Evolutionary conservation across 23 tunicate species (phyloP), one percentile per base, ranked within the genome.

Genomic region (Trididemnum miniatum): DNA sequence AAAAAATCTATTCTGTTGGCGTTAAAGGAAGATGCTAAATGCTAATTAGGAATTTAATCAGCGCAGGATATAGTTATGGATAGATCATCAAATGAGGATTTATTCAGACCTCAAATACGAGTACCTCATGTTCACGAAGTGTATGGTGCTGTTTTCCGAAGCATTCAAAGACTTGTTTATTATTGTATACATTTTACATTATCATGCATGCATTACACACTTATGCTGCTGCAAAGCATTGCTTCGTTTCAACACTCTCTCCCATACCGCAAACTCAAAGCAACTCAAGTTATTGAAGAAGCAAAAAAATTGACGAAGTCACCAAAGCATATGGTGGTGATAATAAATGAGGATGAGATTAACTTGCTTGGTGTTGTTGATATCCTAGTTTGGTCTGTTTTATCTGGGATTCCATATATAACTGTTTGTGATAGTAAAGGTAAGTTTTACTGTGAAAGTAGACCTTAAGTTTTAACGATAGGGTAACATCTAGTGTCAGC

Each of bases 351-450:
- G n/a, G 76, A 63, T 4, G 72, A 80, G 15, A 35, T 69, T 65
- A 22, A n/a, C 27, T 65, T 80, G 30, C 44, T 64, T 2, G 75
- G 65, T 20, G 49, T 80, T 20, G 75, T 30, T 2, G 38, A 80
- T 65, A 15, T 80, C 15, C 28, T 80, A 27, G 36, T 80, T 31
- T 80, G 84, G 84, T 28, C 76, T 2, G 27, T 65, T 32, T 35
- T 80, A 36, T 34, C 65, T 62, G 84, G 84, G 12, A 63, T 80
- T 80, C 38, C 84, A 32, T 65, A 35, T 69, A 30, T 80, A 2
- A 80, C 84, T 18, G 34, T 80, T 34, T 69, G 65, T 34, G 57
- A 39, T 24, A 35, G 39, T 31, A 63, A 63, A 38, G 84, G 84
- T 80, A 39, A 60, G 76, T 65, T 2, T 7, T 65, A 2, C n/a